phyloP scores from a whole-genome alignment of 1,140 invertebrate species.

The Epicauta chinensis region DNA sequence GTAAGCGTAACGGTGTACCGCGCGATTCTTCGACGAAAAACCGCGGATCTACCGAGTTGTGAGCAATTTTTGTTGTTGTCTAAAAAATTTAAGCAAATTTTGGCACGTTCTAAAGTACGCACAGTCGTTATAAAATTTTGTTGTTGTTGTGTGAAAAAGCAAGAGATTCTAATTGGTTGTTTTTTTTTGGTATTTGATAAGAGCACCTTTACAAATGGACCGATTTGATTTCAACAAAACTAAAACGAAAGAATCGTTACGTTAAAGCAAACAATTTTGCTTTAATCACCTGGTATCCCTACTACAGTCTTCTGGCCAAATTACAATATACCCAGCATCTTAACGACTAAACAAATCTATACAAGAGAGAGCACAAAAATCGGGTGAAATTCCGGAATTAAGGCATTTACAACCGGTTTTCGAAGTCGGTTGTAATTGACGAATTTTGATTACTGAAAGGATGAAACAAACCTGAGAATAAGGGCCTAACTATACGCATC shows the following conservation, averaged over 20 bases:
- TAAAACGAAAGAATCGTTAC: neutral
- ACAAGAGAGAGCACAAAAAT: too few species aligned
- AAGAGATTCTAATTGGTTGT: too few species aligned
- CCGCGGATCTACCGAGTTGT: constrained; percentile 13
- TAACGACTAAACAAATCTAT: too few species aligned
- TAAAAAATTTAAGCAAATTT: constrained; percentile 40
- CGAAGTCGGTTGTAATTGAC: too few species aligned
- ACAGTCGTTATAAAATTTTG: constrained; percentile 14
- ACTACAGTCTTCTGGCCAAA: constrained; percentile 40
- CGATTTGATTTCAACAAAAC: constrained; percentile 6
- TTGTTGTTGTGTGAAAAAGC: constrained; percentile 1
- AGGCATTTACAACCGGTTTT: too few species aligned
- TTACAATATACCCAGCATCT: too few species aligned
- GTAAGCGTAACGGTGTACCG: constrained; percentile 35
- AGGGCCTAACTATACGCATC: constrained; percentile 33
- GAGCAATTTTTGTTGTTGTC: constrained; percentile 37
- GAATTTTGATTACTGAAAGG: too few species aligned
- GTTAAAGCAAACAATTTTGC: constrained; percentile 11
- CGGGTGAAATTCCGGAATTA: too few species aligned
- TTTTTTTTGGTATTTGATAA: constrained; percentile 12
- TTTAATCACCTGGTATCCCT: constrained; percentile 40
- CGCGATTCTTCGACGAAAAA: neutral
- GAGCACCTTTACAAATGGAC: constrained; percentile 34
- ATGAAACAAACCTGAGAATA: constrained; percentile 40
- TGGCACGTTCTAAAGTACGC: constrained; percentile 37